Conservation (phyloP, 2,888 invertebrate genomes). For the Marronus borbonicus region DNA sequence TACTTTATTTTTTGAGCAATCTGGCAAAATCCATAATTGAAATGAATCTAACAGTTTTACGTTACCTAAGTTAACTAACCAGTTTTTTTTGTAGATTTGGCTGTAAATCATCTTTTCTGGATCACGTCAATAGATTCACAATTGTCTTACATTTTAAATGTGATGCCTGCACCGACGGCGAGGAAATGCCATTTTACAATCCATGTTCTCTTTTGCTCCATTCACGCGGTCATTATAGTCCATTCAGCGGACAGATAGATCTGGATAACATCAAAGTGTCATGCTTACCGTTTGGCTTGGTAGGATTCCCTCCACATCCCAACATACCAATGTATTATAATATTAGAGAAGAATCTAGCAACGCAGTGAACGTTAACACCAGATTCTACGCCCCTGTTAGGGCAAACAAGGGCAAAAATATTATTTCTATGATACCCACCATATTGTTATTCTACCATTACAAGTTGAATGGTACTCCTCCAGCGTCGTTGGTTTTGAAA, state of each 20-base stretch:
- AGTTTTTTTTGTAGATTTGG: conserved; percentile 64
- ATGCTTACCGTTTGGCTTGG: conserved; percentile 63
- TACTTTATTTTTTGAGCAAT: neutral
- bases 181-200: conserved; percentile 64
- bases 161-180: conserved; percentile 57
- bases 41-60: neutral
- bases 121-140: conserved; percentile 67
- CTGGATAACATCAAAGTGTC: conserved; percentile 62
- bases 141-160: conserved; percentile 65
- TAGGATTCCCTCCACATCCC: conserved; percentile 65
- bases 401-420: conserved; percentile 61
- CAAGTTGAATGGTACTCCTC: conserved; percentile 37
- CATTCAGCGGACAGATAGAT: conserved; percentile 62
- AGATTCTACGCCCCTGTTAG: conserved; percentile 64
- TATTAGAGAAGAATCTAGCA: conserved; percentile 61
- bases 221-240: conserved; percentile 64
- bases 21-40: neutral
- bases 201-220: conserved; percentile 67
- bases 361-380: conserved; percentile 60
- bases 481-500: conserved; percentile 60
- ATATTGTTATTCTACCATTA: conserved; percentile 62
- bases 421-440: conserved; percentile 62
- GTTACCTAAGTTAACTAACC: too few species aligned
- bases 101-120: conserved; percentile 65
- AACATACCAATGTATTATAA: conserved; percentile 64